Conservation (phyloP, 1,140 invertebrate species). For the Drosophila ficusphila region DNA sequence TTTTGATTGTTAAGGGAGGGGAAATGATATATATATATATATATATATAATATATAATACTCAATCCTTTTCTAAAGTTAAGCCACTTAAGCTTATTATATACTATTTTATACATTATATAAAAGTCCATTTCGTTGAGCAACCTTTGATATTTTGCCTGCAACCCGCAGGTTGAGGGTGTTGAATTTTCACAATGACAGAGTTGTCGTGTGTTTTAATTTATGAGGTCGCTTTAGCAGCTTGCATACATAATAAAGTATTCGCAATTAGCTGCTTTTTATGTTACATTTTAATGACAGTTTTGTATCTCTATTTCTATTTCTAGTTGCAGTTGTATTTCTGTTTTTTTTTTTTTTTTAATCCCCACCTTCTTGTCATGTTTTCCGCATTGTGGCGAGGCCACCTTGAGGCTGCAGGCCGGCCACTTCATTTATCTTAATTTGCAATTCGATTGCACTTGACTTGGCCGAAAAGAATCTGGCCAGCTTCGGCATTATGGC, state of each 20-base stretch:
- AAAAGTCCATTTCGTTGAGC: not conserved
- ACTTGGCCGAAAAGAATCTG: constrained; percentile 50
- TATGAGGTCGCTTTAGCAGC: constrained; percentile 42
- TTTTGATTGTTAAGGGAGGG: no score
- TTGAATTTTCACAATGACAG: constrained; percentile 18
- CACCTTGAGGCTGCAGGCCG: constrained; percentile 55
- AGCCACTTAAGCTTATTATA: no score
- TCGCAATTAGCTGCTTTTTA: constrained; percentile 73
- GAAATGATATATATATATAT: no score
- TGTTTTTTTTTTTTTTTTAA: constrained; percentile 3
- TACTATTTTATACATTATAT: no score
- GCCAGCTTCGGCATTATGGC: constrained; percentile 7
- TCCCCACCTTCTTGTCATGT: constrained; percentile 51
- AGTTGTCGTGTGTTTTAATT: constrained; percentile 38
- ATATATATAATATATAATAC: no score
- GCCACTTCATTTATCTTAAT: constrained; percentile 64
- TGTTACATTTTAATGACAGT: constrained; percentile 74
- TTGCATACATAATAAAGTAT: constrained; percentile 32
- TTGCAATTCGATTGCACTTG: constrained; percentile 72
- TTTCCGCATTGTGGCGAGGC: constrained; percentile 70
- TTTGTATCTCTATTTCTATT: constrained; percentile 29
- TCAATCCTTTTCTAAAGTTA: no score
- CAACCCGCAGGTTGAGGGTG: constrained; percentile 6
- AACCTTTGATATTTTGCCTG: constrained; percentile 6
- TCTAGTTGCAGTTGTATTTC: constrained; percentile 1